Evolutionary conservation across 2,797 vertebrate genomes (phyloP).

Genomic region (Lithobates sylvaticus): DNA sequence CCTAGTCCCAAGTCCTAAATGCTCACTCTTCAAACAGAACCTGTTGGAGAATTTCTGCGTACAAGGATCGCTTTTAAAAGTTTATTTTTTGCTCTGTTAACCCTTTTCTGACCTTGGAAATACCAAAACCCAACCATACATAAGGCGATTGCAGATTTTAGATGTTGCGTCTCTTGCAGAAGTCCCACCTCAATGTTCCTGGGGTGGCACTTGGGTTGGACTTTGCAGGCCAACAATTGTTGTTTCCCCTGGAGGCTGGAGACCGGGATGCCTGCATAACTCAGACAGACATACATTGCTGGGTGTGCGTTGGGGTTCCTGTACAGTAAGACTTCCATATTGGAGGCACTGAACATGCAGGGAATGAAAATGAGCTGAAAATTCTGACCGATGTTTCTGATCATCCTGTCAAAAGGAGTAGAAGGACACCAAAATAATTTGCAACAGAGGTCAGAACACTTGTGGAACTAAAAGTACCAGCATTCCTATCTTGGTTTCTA

Average conservation of each 20-base stretch:
- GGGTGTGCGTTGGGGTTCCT: no score
- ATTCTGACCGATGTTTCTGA: background rate
- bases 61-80: background rate
- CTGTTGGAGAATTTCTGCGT: background rate
- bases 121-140: background rate
- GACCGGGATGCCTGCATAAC: no score
- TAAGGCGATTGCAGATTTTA: background rate
- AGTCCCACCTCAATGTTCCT: background rate
- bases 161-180: background rate
- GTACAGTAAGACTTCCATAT: no score
- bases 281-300: no score
- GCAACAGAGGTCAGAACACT: no score
- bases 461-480: background rate
- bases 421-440: no score
- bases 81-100: no score
- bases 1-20: no score
- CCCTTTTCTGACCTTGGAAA: background rate
- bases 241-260: no score
- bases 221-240: no score
- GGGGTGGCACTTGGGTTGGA: background rate
- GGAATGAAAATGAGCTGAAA: background rate
- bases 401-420: background rate
- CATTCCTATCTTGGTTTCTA: no score
- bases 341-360: no score
- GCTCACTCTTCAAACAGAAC: background rate